phyloP scores from a whole-genome alignment of 2,888 invertebrate species.

The Cataglyphis rosenhaueri region DNA sequence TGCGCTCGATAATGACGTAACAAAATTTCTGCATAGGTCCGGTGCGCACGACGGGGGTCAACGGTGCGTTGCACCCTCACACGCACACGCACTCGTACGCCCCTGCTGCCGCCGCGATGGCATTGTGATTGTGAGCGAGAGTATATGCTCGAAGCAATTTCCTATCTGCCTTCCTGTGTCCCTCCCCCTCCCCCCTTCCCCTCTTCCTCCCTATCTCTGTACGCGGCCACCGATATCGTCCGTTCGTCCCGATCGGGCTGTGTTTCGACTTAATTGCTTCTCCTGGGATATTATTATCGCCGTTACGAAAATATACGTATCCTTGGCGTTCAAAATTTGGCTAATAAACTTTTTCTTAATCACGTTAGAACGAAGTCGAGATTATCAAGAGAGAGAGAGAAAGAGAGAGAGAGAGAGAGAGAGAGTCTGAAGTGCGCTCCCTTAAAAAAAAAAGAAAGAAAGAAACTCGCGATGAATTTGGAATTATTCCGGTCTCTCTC shows the following conservation, averaged over 20 bases:
- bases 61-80: conserved; percentile 40
- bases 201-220: conserved; percentile 43
- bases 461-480: neutral
- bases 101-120: conserved; percentile 35
- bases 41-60: conserved; percentile 44
- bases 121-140: conserved; percentile 71
- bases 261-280: conserved; percentile 73
- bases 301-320: conserved; percentile 58
- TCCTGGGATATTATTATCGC: conserved; percentile 68
- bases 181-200: conserved; percentile 30
- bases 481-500: neutral
- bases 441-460: neutral
- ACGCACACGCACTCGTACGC: conserved; percentile 34
- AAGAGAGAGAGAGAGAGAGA: neutral
- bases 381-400: neutral
- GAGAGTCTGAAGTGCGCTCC: neutral
- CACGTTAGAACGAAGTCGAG: neutral
- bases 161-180: conserved; percentile 67
- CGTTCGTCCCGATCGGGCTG: conserved; percentile 65
- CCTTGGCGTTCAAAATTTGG: conserved; percentile 34
- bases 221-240: conserved; percentile 56
- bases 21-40: conserved; percentile 46
- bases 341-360: conserved; percentile 15
- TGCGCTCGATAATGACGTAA: conserved; percentile 49
- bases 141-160: conserved; percentile 72